phyloP scores from a whole-genome alignment of 2,113 vertebrate genomes.

The Rhinogobius similis region DNA sequence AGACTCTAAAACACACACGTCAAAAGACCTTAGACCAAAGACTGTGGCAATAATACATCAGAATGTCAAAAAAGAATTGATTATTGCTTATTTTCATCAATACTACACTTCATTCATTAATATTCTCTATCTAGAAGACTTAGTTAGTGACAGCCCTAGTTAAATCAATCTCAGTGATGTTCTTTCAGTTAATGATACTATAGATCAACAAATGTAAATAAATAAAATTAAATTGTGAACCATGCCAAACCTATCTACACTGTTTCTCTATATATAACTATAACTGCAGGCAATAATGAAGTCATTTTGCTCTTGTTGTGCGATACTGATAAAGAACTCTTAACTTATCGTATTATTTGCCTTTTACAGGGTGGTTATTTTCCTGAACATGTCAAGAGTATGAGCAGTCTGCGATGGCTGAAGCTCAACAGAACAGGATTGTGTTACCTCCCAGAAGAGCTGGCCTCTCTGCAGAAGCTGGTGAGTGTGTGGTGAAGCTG shows the following conservation, averaged over 20 bases:
- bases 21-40: no score
- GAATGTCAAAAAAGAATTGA: no score
- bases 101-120: no score
- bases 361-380: conserved; percentile 90
- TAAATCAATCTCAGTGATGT: no score
- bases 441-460: conserved; percentile 96
- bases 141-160: no score
- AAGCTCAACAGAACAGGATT: conserved; percentile 95
- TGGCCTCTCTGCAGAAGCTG: conserved; percentile 94
- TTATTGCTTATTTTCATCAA: no score
- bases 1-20: no score
- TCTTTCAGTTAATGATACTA: not conserved
- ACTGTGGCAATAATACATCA: no score
- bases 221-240: not conserved
- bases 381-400: conserved; percentile 93
- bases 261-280: no score
- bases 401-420: conserved; percentile 97
- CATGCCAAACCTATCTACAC: no score
- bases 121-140: no score
- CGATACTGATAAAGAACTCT: not conserved
- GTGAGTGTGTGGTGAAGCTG: conserved; percentile 69
- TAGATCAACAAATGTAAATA: not conserved
- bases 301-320: not conserved
- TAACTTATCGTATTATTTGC: not conserved
- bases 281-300: not conserved